A percentile compares a stretch with the other conserved stretches of the same genome.
These are phyloP conservation scores for Schizopygopsis pylzovi DNA, from an alignment of 2,797 vertebrate genomes.

Conservation along the genomic window DNA sequence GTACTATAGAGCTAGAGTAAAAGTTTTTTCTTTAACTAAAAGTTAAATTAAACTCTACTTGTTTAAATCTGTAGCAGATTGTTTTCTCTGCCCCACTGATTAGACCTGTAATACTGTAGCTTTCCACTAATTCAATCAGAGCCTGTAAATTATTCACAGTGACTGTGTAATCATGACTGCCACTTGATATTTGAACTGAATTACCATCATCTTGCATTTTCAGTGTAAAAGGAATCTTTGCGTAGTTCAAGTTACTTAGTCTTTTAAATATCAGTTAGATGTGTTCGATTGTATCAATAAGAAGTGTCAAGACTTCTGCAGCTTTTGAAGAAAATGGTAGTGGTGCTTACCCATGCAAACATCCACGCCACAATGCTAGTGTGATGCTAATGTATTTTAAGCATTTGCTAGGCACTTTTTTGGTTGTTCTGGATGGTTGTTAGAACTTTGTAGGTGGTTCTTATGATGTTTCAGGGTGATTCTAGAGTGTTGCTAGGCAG, in stretches of 20 bases:
- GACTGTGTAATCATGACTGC: slow-evolving; percentile 23
- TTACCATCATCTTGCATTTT: background rate
- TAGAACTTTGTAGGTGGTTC: no score
- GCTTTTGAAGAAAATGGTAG: background rate
- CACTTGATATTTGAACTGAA: slow-evolving; percentile 22
- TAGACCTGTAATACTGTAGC: background rate
- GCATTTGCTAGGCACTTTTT: no score
- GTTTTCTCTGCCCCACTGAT: background rate
- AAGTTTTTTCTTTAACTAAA: background rate
- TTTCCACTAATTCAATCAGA: slow-evolving; percentile 14
- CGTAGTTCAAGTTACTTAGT: slow-evolving; percentile 18
- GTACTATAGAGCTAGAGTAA: background rate
- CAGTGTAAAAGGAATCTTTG: background rate
- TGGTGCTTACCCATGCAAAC: slow-evolving; percentile 32
- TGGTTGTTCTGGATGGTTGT: no score
- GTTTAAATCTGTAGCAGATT: background rate
- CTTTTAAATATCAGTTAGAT: slow-evolving; percentile 14
- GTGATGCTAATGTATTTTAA: background rate
- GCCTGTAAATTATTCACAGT: slow-evolving; percentile 36
- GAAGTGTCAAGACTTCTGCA: background rate
- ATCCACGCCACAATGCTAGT: background rate
- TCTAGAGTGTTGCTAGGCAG: no score
- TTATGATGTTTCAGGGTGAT: no score
- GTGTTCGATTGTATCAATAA: background rate
- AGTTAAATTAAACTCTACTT: background rate